phyloP scores from a whole-genome alignment of 2,113 vertebrate genomes.

The Epinephelus lanceolatus region DNA sequence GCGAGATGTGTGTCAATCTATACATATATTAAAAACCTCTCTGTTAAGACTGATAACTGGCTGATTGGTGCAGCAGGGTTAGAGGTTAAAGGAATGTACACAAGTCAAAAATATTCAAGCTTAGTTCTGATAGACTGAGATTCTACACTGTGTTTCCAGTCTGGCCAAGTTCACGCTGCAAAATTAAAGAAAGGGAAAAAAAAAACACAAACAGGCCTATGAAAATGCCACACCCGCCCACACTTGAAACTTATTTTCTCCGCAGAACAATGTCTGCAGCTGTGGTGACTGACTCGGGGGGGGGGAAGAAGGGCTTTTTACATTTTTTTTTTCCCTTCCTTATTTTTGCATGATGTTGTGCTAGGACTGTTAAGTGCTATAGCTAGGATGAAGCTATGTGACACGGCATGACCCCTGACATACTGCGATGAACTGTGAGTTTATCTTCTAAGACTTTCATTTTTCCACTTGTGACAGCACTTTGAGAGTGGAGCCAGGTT shows the following conservation, averaged over 20 bases:
- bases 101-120: conserved; percentile 74
- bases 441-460: conserved; percentile 68
- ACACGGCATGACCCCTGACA: conserved; percentile 56
- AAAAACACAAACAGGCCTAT: not conserved
- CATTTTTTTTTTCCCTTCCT: not conserved
- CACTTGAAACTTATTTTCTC: conserved; percentile 35
- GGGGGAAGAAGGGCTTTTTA: conserved; percentile 2
- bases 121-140: conserved; percentile 71
- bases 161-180: conserved; percentile 63
- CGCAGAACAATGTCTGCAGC: conserved; percentile 24
- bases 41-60: conserved; percentile 66
- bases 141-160: conserved; percentile 78
- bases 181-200: conserved; percentile 43
- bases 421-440: conserved; percentile 49
- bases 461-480: conserved; percentile 69
- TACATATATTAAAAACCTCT: conserved; percentile 73
- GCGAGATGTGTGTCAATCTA: conserved; percentile 32
- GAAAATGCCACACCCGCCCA: conserved; percentile 38
- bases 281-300: conserved; percentile 49
- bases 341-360: conserved; percentile 34
- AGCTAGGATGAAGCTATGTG: conserved; percentile 62
- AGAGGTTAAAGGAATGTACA: conserved; percentile 81
- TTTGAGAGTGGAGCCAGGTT: conserved; percentile 47
- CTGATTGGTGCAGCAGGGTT: conserved; percentile 55
- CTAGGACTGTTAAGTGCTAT: conserved; percentile 69